Evolutionary conservation across 37 sponge, comb jelly and placozoan species (phyloP), one percentile per base, ranked within the genome.

Genomic region (Beroe forskalii): DNA sequence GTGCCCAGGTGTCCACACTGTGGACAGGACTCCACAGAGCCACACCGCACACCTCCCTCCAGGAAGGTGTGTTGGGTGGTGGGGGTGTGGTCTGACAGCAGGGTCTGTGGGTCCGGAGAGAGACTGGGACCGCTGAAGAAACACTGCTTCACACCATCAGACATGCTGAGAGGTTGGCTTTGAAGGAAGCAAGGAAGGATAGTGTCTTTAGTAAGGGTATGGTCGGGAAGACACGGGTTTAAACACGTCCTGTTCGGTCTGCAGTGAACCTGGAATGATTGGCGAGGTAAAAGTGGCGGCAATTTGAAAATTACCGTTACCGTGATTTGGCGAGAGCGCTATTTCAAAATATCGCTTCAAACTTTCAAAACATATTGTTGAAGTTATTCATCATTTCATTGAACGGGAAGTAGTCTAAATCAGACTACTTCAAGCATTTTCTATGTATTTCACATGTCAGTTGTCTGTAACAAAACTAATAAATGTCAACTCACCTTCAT

Each of bases 101-200:
- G 32, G 72, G 4, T 17, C 37, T 9, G 27, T 14, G 72, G 39
- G n/a, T 28, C 28, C 2, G 25, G 72, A 9, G 72, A 36, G 72
- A 32, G 27, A 37, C 72, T 33, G 33, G 27, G 72, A 20, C 66
- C 28, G 66, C 25, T 63, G 25, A 63, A 63, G 66, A 28, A 63
- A 30, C 66, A 63, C n/a, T 63, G 66, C n/a, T 63, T 24, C 3
- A 63, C 25, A 30, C 25, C 20, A 30, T 63, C 25, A 63, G 66
- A 30, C 24, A 19, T 20, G n/a, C n/a, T n/a, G n/a, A n/a, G n/a
- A n/a, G n/a, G n/a, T n/a, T n/a, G n/a, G n/a, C n/a, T n/a, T n/a
- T n/a, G n/a, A n/a, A n/a, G 66, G 66, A 69, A 69, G 39, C 39
- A 69, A 17, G 72, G 72, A 30, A 63, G 66, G 66, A 63, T 6